Conservation (phyloP, 2,888 invertebrate species). For the Dynastes hyllus region DNA sequence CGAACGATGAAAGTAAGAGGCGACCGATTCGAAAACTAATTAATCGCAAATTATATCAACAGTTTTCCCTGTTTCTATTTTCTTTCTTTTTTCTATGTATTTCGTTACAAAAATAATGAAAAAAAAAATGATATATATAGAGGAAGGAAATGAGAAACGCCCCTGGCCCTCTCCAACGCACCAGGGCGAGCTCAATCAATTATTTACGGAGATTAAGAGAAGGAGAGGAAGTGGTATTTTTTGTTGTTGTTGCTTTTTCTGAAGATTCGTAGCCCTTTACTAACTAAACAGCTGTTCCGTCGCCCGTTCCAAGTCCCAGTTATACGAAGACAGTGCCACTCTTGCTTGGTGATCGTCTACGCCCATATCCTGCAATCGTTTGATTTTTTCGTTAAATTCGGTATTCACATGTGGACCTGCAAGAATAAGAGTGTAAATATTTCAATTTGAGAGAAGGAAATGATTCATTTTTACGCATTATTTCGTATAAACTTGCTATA, state of each 20-base stretch:
- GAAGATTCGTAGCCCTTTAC: constrained; percentile 64
- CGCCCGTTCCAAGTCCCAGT: constrained; percentile 95
- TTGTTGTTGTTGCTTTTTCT: not conserved
- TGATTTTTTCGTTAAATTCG: constrained; percentile 91
- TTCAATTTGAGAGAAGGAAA: no score
- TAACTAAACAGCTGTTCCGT: constrained; percentile 92
- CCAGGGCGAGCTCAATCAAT: not conserved
- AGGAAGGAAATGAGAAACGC: not conserved
- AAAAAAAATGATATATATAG: constrained; percentile 1
- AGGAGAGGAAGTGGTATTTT: not conserved
- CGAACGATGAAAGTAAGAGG: constrained; percentile 12
- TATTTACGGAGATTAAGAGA: not conserved
- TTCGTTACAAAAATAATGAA: constrained; percentile 16
- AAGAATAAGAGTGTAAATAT: constrained; percentile 56
- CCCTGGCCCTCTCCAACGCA: not conserved
- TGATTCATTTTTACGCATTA: no score
- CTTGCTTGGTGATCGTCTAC: constrained; percentile 91
- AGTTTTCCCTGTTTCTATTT: not conserved
- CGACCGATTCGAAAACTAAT: not conserved
- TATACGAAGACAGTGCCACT: constrained; percentile 91
- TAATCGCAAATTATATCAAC: not conserved
- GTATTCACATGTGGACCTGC: constrained; percentile 82
- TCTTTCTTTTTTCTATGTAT: not conserved
- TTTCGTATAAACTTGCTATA: no score
- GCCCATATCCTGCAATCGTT: constrained; percentile 94